Evolutionary conservation across 2,113 vertebrate species (phyloP).

Genomic region (Barbus barbus): DNA sequence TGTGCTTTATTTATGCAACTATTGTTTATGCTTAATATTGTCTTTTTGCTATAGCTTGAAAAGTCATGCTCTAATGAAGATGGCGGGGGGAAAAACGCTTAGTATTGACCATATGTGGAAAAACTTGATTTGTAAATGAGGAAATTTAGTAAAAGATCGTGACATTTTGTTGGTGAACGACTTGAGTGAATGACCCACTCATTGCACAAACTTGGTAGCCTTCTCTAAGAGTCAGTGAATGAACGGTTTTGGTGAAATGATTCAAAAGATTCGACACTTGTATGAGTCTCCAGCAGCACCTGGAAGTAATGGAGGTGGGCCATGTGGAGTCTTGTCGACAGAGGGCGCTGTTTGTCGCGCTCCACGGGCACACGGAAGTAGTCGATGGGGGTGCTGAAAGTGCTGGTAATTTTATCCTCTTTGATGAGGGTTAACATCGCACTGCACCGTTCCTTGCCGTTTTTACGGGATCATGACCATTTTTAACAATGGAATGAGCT

Average conservation of each 20-base stretch:
- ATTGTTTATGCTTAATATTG: neutral
- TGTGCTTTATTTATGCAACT: too few species aligned
- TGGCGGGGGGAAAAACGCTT: neutral
- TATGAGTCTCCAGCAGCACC: neutral
- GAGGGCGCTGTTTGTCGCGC: slow-evolving; percentile 12
- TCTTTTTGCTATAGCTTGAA: neutral
- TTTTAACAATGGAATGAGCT: neutral
- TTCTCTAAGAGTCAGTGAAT: neutral
- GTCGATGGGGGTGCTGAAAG: slow-evolving; percentile 32
- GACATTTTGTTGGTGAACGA: neutral
- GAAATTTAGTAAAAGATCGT: neutral
- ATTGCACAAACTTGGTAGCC: neutral
- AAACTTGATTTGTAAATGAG: neutral
- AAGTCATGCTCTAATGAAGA: neutral
- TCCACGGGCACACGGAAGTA: slow-evolving; percentile 44
- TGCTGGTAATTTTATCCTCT: slow-evolving; percentile 36
- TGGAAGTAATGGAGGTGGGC: neutral
- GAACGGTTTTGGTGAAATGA: neutral
- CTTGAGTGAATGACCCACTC: neutral
- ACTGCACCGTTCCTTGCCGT: neutral
- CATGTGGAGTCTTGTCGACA: neutral
- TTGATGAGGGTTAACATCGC: slow-evolving; percentile 32
- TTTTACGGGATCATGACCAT: neutral
- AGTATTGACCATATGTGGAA: neutral
- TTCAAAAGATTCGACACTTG: neutral